phyloP scores from a whole-genome alignment of 53 echinoderm and acorn worm species.

The Henricia sp. region DNA sequence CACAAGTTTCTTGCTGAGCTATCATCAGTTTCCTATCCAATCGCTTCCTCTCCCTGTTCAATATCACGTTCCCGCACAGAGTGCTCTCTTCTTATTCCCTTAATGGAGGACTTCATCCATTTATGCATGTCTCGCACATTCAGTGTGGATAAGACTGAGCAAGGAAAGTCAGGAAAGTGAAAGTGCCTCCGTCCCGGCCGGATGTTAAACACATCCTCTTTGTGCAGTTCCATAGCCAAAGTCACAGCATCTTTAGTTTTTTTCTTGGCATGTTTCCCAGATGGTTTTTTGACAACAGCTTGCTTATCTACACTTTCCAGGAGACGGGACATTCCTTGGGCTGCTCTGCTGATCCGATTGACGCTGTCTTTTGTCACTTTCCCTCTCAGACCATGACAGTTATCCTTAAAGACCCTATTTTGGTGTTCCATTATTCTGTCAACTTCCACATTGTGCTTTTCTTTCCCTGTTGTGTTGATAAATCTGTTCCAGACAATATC shows the following conservation, averaged over 20 bases:
- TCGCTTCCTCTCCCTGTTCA: no score
- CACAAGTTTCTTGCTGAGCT: background rate
- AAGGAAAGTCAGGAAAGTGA: constrained; percentile 58
- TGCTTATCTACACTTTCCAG: background rate
- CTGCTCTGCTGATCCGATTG: constrained; percentile 52
- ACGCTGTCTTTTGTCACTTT: constrained; percentile 60
- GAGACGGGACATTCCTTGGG: background rate
- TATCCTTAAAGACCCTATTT: constrained; percentile 66
- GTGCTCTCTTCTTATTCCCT: constrained; percentile 18
- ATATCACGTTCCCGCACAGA: constrained; percentile 29
- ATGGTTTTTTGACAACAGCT: background rate
- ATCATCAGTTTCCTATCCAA: constrained; percentile 1
- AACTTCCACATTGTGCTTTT: constrained; percentile 54
- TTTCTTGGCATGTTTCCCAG: background rate
- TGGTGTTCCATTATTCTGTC: constrained; percentile 66
- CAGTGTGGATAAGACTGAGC: constrained; percentile 1
- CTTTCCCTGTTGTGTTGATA: constrained; percentile 55
- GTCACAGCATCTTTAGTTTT: background rate
- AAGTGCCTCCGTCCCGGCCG: constrained; percentile 52
- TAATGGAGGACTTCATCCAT: constrained; percentile 61
- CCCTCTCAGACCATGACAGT: constrained; percentile 61
- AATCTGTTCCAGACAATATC: constrained; percentile 72
- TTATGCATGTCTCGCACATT: constrained; percentile 47
- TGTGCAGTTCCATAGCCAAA: background rate
- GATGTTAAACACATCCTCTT: constrained; percentile 37